Percentiles rank a stretch among this genome's conserved stretches.
phyloP scores from a whole-genome alignment of 2,113 vertebrate genomes.

The Scopus umbretta region DNA sequence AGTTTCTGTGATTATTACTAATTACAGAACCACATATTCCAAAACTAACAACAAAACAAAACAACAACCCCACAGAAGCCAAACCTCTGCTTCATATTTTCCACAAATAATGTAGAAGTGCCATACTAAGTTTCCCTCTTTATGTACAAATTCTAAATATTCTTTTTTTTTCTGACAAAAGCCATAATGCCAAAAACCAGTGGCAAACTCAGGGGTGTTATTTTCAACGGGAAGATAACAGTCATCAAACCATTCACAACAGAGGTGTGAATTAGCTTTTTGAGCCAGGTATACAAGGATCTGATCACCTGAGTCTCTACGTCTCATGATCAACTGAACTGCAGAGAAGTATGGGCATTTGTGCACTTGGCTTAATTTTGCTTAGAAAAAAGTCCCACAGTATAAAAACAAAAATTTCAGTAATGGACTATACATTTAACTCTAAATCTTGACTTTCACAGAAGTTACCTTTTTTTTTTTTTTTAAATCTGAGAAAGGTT shows the following conservation, averaged over 20 bases:
- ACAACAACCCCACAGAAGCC: background rate
- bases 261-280: background rate
- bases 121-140: background rate
- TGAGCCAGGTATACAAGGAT: background rate
- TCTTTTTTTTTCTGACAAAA: background rate
- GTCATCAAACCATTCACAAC: background rate
- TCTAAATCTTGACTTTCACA: background rate
- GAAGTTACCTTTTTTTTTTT: background rate
- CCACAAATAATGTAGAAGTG: background rate
- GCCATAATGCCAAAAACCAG: background rate
- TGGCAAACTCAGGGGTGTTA: background rate
- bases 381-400: background rate
- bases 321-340: background rate
- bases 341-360: background rate
- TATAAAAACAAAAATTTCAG: background rate
- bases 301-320: background rate
- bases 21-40: background rate
- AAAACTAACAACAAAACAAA: background rate
- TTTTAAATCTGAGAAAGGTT: background rate
- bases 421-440: background rate
- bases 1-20: background rate
- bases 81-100: background rate
- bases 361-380: background rate
- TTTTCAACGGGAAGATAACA: background rate
- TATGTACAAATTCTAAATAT: background rate